Evolutionary conservation across 2,797 vertebrate genomes (phyloP), one percentile per base, ranked within the genome.

Genomic region (Crenuchus spilurus): DNA sequence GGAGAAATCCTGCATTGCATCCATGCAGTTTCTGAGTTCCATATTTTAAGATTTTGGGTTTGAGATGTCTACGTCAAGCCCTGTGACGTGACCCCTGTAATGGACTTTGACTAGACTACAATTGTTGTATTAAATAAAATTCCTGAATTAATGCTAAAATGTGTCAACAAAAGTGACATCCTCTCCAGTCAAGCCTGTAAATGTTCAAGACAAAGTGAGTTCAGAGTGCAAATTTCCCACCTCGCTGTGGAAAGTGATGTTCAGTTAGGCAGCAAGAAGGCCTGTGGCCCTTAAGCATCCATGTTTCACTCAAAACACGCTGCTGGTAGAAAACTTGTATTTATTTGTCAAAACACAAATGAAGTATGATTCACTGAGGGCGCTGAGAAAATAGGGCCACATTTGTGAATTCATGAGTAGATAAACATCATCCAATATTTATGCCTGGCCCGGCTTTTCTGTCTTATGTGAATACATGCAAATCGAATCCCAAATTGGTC

Each of bases 321-420:
- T 0, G 2, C 30, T 35, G 20, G 24, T 61, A 30, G 42, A 41
- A 67, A 16, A 20, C 37, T 31, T 44, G 61, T 46, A 44, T 63
- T 44, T 46, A 66, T 37, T 66, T 75, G 16, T 54, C 51, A 66
- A 67, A 44, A 67, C 30, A 52, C 48, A 75, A 48, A 62, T 71
- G 30, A 41, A 57, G 37, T 28, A 41, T 48, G 52, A 49, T 48
- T 48, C 65, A 72, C 54, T 20, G 28, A 57, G 52, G 16, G 6
- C 22, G 28, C n/a, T 14, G 2, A n/a, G 28, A 55, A 75, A 69
- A 62, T 54, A 37, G 28, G 35, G 18, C 39, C 35, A n/a, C 20
- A 13, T 70, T 74, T 66, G 54, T 54, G n/a, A 66, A 74, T 65
- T 37, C 52, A 70, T 66, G 52, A 61, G 28, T 6, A 35, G 77